Evolutionary conservation across 2,888 invertebrate genomes (phyloP).

Genomic region (Esperia sulphurella): DNA sequence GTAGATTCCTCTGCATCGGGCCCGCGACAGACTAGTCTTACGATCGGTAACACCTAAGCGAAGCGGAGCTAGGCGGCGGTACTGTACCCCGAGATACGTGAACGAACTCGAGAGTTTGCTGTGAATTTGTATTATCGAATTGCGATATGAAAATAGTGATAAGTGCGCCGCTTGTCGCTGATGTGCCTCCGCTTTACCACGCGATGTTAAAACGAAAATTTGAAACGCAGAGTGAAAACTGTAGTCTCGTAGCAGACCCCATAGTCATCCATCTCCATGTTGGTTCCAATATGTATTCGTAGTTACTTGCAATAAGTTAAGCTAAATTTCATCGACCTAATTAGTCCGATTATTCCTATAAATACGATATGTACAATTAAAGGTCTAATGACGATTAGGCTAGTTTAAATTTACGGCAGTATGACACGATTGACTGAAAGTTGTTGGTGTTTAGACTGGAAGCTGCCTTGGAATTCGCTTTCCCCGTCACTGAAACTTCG

Average conservation of each 20-base stretch:
- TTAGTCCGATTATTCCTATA: neutral
- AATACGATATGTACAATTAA: neutral
- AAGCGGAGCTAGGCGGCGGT: neutral
- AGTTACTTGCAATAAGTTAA: neutral
- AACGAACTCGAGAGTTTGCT: neutral
- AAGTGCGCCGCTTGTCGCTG: constrained; percentile 3
- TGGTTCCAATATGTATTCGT: neutral
- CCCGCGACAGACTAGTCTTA: neutral
- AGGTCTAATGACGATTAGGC: constrained; percentile 3
- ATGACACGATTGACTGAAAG: neutral
- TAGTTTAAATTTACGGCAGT: constrained; percentile 1
- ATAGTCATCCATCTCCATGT: neutral
- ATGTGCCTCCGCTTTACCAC: constrained; percentile 1
- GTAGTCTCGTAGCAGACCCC: neutral
- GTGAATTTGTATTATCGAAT: neutral
- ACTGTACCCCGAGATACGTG: neutral
- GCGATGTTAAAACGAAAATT: neutral
- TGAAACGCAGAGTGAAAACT: neutral
- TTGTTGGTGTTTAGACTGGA: constrained; percentile 4
- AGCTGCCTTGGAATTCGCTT: constrained; percentile 8
- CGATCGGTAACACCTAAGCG: neutral
- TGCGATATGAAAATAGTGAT: neutral
- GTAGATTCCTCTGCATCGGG: constrained; percentile 2
- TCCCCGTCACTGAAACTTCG: constrained; percentile 13
- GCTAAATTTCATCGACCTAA: constrained; percentile 1